A percentile compares a stretch with the other conserved stretches of the same genome.
phyloP scores from a whole-genome alignment of 2,888 invertebrate species.

The Drosophila vallismaia region DNA sequence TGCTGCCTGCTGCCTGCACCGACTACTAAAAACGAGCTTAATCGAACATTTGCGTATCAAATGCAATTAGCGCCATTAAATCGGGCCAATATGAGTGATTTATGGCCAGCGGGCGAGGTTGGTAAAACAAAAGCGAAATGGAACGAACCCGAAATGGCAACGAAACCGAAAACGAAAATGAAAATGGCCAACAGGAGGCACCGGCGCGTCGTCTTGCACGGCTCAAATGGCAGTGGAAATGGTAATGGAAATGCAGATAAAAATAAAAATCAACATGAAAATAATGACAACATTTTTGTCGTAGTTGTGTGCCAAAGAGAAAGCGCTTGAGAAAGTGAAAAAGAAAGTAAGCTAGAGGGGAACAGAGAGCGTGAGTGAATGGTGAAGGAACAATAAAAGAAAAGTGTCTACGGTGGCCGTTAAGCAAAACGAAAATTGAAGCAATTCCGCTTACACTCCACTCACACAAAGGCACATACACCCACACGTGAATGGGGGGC shows the following conservation, averaged over 20 bases:
- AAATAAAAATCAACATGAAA: constrained; percentile 79
- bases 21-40: constrained; percentile 33
- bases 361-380: constrained; percentile 38
- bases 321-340: constrained; percentile 29
- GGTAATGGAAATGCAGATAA: constrained; percentile 79
- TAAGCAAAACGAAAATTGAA: constrained; percentile 80
- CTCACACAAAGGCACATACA: constrained; percentile 55
- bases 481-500: constrained; percentile 24
- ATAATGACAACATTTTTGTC: constrained; percentile 70
- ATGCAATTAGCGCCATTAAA: constrained; percentile 75
- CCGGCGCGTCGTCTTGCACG: constrained; percentile 1
- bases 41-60: constrained; percentile 76
- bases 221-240: constrained; percentile 56
- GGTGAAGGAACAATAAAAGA: constrained; percentile 75
- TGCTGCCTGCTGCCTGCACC: not conserved
- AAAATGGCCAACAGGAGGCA: constrained; percentile 31
- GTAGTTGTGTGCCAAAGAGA: constrained; percentile 27
- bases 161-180: constrained; percentile 49
- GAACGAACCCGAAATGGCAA: constrained; percentile 49
- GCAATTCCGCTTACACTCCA: constrained; percentile 66
- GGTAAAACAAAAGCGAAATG: constrained; percentile 4
- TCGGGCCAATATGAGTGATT: constrained; percentile 69
- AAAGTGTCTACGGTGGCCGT: constrained; percentile 77
- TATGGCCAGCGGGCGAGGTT: constrained; percentile 48
- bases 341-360: constrained; percentile 16